phyloP scores from a whole-genome alignment of 2,113 vertebrate species.

The Odocoileus hemionus region DNA sequence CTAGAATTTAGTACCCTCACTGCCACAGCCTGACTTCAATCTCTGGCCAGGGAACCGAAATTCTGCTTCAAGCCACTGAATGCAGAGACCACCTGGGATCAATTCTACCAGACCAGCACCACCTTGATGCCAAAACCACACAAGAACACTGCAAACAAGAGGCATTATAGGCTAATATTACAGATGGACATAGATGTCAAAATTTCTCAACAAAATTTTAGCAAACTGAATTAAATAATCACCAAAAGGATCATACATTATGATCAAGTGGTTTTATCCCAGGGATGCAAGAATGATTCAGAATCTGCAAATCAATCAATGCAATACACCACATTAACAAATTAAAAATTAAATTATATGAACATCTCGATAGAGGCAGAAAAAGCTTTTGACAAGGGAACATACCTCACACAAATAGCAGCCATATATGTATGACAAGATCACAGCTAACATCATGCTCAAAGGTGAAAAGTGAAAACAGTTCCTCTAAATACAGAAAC shows the following conservation, averaged over 20 bases:
- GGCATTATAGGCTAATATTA: neutral
- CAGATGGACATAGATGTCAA: neutral
- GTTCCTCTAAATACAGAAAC: neutral
- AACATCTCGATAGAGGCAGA: neutral
- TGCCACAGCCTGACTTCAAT: neutral
- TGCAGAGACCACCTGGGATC: neutral
- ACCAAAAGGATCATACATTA: neutral
- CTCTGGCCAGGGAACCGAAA: neutral
- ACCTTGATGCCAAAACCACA: neutral
- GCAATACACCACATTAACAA: neutral
- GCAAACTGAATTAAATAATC: neutral
- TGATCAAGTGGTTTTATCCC: neutral
- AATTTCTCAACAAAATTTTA: neutral
- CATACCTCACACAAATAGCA: neutral
- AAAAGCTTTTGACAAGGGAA: neutral
- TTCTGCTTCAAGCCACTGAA: neutral
- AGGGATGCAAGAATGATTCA: neutral
- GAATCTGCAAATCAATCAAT: neutral
- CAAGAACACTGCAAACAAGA: neutral
- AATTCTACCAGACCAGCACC: neutral
- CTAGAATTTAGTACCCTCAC: neutral
- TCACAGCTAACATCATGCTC: neutral
- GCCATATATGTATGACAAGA: neutral
- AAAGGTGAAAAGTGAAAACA: neutral
- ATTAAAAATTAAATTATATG: neutral